Evolutionary conservation across 2,797 vertebrate species (phyloP).

Genomic region (Sus cebifrons): DNA sequence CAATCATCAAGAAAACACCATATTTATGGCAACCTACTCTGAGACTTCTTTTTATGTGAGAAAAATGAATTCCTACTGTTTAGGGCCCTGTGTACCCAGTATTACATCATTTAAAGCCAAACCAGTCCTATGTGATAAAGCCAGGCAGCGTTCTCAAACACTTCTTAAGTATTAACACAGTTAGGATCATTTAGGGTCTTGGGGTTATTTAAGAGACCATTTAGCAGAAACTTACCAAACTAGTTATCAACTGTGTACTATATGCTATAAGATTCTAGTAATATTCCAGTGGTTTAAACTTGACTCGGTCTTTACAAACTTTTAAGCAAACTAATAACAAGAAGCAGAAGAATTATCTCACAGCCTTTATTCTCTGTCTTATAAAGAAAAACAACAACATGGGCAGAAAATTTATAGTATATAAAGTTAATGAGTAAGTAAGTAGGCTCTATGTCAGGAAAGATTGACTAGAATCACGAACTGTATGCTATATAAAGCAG

Average conservation of each 20-base stretch:
- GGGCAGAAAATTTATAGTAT: neutral
- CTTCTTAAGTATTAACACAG: neutral
- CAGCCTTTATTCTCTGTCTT: conserved; percentile 1
- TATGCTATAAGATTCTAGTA: neutral
- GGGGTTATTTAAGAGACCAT: neutral
- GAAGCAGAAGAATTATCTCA: neutral
- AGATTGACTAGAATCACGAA: neutral
- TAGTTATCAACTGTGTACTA: neutral
- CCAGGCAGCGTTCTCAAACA: neutral
- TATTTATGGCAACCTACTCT: neutral
- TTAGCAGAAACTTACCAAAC: conserved; percentile 45
- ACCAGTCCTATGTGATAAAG: neutral
- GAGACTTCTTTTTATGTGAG: neutral
- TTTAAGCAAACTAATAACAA: conserved; percentile 58
- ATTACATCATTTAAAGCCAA: conserved; percentile 9
- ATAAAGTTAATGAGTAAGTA: neutral
- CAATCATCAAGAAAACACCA: neutral
- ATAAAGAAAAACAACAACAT: neutral
- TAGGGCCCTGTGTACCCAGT: neutral
- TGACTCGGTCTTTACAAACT: neutral
- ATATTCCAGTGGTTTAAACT: neutral
- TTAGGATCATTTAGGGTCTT: neutral
- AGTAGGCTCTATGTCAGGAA: neutral
- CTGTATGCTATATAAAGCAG: neutral
- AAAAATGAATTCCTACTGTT: conserved; percentile 28